Base-by-base conservation (phyloP, 2,113 vertebrate species). In the Erythrocercus mccallii region DNA sequence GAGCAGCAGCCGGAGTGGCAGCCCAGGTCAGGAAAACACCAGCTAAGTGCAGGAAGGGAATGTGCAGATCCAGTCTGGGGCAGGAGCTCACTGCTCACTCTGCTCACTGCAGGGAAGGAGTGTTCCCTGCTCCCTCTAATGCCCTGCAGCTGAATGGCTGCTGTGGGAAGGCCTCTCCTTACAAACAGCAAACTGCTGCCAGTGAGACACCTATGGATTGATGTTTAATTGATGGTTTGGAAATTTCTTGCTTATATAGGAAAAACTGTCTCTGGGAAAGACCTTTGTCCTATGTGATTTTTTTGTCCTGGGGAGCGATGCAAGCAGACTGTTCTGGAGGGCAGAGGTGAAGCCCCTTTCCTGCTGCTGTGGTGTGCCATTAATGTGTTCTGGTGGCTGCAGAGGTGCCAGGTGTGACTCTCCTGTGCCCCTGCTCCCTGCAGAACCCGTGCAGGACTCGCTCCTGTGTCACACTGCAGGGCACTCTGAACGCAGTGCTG, bases 221-320 rank as follows among this genome's bases (percentile, higher is more conserved):
- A 22, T n/a, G 30, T 15, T 25, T 37, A 18, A 45, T 33, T 37
- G 56, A 33, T 50, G 38, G 18, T 18, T 60, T 56, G 50, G 20
- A 25, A 68, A 65, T 2, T 20, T 56, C 19, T 20, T 53, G 8
- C 54, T 78, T n/a, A 10, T 5, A 12, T 14, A 24, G 15, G 10
- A 37, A 54, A 73, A 11, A 12, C 13, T 31, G 65, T 40, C 15
- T 72, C 57, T 53, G 11, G 23, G 33, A 38, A 68, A 58, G n/a
- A 13, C 37, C n/a, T 53, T 9, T 4, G 5, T 37, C 6, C 23
- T 22, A 0, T 5, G 25, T 27, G 33, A 6, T 45, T 6, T 15
- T n/a, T 33, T 61, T n/a, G 31, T 38, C 8, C 22, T 12, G 17
- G 13, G 24, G 31, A 54, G 51, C 12, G 74, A 38, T 27, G 24